These are phyloP conservation scores for Euphydryas editha DNA, from an alignment of 2,888 invertebrate genomes.

Conservation along the genomic window DNA sequence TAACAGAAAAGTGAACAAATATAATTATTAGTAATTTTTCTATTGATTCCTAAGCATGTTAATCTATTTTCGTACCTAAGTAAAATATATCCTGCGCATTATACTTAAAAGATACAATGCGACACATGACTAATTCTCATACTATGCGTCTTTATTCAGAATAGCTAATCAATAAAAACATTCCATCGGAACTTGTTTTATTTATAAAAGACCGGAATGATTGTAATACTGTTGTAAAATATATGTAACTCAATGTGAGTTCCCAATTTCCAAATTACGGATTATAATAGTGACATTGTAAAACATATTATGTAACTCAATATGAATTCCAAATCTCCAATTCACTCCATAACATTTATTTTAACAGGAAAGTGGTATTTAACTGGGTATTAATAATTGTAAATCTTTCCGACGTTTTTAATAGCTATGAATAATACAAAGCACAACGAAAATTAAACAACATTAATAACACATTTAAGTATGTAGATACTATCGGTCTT, in stretches of 20 bases:
- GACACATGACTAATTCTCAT: conserved; percentile 27
- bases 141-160: conserved; percentile 22
- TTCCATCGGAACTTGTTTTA: conserved; percentile 29
- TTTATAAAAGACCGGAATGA: conserved; percentile 10
- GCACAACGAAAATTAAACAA: background rate
- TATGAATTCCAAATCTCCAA: background rate
- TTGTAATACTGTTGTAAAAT: conserved; percentile 15
- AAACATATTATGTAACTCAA: no score
- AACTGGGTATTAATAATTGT: background rate
- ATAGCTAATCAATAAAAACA: conserved; percentile 26
- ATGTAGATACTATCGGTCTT: background rate
- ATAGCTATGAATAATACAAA: background rate
- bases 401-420: background rate
- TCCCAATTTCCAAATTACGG: background rate
- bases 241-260: background rate
- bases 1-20: no score
- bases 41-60: background rate
- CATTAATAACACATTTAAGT: background rate
- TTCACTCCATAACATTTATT: background rate
- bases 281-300: no score
- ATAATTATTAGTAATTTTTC: no score
- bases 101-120: conserved; percentile 19
- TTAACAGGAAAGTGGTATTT: background rate
- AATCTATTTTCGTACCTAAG: conserved; percentile 10
- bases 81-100: conserved; percentile 9